These are phyloP conservation scores for Urocynchramus pylzowi DNA, from an alignment of 2,113 vertebrate genomes.

Conservation along the genomic window DNA sequence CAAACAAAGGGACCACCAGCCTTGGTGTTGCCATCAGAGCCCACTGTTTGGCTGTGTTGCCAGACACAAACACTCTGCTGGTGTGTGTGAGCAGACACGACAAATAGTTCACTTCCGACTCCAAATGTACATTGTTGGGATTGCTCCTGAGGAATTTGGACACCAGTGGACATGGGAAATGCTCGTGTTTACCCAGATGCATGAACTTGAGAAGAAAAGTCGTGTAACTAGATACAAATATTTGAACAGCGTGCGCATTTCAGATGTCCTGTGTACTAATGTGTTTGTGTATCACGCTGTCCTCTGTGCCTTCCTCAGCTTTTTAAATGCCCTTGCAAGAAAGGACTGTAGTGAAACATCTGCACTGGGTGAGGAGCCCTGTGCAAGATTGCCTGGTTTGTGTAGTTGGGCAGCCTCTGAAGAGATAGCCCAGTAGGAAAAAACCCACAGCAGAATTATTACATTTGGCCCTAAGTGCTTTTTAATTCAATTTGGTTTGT, in stretches of 20 bases:
- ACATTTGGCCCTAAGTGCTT: not conserved
- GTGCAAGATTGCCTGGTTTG: not conserved
- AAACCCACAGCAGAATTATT: not conserved
- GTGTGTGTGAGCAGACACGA: not conserved
- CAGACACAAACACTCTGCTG: not conserved
- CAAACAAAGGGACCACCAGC: not conserved
- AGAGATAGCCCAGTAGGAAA: not conserved
- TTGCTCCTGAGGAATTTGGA: not conserved
- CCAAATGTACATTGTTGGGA: not conserved
- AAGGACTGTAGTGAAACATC: not conserved
- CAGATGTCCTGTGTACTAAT: not conserved
- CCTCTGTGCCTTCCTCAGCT: not conserved
- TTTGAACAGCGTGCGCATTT: not conserved
- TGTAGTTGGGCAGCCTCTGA: not conserved
- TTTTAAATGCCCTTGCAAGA: not conserved
- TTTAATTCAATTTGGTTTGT: not conserved
- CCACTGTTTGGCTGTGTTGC: not conserved
- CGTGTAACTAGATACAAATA: not conserved
- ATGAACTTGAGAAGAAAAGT: not conserved
- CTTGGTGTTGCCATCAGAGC: not conserved
- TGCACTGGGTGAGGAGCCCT: not conserved
- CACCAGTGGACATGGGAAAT: not conserved
- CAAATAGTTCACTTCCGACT: not conserved
- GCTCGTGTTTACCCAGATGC: slow-evolving; percentile 7
- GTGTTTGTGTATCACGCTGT: not conserved